phyloP scores from a whole-genome alignment of 2,113 vertebrate species.

The Edolisoma coerulescens region DNA sequence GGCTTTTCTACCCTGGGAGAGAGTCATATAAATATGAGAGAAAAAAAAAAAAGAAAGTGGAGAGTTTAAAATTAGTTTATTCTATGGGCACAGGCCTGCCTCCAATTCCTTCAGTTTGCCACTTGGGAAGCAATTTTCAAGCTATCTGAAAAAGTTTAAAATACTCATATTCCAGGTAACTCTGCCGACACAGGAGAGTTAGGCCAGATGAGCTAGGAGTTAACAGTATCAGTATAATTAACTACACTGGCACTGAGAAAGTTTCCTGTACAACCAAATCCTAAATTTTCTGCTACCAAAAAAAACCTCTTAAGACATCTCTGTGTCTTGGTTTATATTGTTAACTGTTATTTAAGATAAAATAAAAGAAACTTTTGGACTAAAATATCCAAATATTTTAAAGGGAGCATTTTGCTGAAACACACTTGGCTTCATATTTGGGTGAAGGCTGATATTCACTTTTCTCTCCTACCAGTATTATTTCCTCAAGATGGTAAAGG shows the following conservation, averaged over 20 bases:
- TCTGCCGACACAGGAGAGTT: not conserved
- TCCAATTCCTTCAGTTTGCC: not conserved
- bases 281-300: not conserved
- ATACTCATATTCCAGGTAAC: not conserved
- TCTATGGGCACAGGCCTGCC: not conserved
- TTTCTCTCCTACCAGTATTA: not conserved
- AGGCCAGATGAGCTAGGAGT: not conserved
- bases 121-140: slow-evolving; percentile 8
- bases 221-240: not conserved
- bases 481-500: not conserved
- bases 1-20: not conserved
- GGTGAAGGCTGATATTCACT: not conserved
- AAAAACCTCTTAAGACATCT: not conserved
- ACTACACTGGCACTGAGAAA: not conserved
- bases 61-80: slow-evolving; percentile 6
- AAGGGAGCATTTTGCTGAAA: not conserved
- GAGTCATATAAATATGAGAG: not conserved
- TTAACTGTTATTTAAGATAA: not conserved
- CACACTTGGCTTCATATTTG: not conserved
- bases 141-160: slow-evolving; percentile 4
- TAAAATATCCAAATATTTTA: not conserved
- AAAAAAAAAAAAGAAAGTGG: too few relatives aligned
- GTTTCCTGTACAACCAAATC: not conserved
- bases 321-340: not conserved
- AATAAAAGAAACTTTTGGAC: not conserved